Evolutionary conservation across 2,888 invertebrate species (phyloP).

Genomic region (Dryobotodes eremita): DNA sequence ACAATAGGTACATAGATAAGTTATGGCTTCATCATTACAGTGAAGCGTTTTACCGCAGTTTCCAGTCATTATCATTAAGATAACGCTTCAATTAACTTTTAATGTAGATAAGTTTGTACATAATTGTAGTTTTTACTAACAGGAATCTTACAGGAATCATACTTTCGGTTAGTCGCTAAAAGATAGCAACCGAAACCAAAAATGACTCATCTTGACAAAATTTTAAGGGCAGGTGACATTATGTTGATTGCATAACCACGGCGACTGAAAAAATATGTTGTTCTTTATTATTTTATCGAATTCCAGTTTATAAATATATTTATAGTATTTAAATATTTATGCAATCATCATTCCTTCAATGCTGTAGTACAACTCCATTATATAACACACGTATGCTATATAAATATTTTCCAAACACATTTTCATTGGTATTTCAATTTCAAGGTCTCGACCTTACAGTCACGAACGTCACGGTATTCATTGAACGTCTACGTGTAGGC

Average conservation of each 20-base stretch:
- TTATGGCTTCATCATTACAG: constrained; percentile 46
- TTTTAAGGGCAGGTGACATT: constrained; percentile 79
- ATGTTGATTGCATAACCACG: constrained; percentile 79
- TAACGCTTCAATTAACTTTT: constrained; percentile 65
- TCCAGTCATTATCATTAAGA: constrained; percentile 55
- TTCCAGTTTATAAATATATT: constrained; percentile 54
- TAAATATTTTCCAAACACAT: constrained; percentile 58
- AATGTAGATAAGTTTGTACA: constrained; percentile 57
- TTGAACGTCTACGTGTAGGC: constrained; percentile 52
- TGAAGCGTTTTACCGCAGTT: constrained; percentile 54
- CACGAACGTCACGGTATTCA: constrained; percentile 44
- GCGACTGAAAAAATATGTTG: constrained; percentile 58
- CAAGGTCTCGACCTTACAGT: constrained; percentile 69
- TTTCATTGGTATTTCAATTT: constrained; percentile 67
- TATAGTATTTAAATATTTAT: constrained; percentile 77
- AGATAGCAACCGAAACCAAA: constrained; percentile 32
- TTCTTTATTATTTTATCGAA: constrained; percentile 37
- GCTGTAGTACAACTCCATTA: constrained; percentile 45
- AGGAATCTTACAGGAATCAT: constrained; percentile 50
- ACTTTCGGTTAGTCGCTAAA: constrained; percentile 49
- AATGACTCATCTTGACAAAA: constrained; percentile 57
- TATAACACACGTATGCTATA: constrained; percentile 61
- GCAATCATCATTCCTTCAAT: constrained; percentile 77
- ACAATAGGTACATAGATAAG: constrained; percentile 54
- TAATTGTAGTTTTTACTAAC: constrained; percentile 49